phyloP scores from a whole-genome alignment of 2,888 invertebrate genomes.

The Axea sp. region DNA sequence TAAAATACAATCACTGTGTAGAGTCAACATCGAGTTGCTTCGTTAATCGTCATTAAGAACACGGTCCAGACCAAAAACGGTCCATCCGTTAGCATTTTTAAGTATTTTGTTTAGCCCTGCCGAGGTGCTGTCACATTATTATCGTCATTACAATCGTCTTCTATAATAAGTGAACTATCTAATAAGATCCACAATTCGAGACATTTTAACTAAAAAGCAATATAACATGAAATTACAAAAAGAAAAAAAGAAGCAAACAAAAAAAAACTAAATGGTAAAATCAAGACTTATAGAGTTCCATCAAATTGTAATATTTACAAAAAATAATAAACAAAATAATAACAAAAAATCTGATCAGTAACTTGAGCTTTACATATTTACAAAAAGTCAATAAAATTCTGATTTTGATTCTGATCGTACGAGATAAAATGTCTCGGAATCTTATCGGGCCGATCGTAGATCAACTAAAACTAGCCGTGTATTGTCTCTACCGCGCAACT shows the following conservation, averaged over 20 bases:
- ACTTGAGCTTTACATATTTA: slow-evolving; percentile 10
- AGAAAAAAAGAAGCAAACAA: neutral
- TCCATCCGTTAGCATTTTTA: slow-evolving; percentile 54
- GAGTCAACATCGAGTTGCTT: slow-evolving; percentile 61
- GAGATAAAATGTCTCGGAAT: slow-evolving; percentile 37
- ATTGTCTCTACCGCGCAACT: slow-evolving; percentile 63
- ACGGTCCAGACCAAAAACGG: slow-evolving; percentile 46
- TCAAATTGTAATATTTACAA: too few relatives aligned
- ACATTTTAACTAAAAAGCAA: slow-evolving; percentile 25
- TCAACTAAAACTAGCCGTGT: slow-evolving; percentile 67
- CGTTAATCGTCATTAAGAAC: slow-evolving; percentile 61
- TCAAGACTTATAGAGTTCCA: too few relatives aligned
- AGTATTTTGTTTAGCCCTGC: slow-evolving; percentile 67
- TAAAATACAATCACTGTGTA: slow-evolving; percentile 60
- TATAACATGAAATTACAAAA: slow-evolving; percentile 18
- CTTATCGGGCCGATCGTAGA: slow-evolving; percentile 24
- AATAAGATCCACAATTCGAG: slow-evolving; percentile 30
- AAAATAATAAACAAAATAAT: too few relatives aligned
- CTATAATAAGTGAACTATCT: slow-evolving; percentile 37
- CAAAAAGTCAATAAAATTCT: slow-evolving; percentile 6
- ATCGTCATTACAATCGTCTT: slow-evolving; percentile 33
- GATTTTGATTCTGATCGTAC: slow-evolving; percentile 9
- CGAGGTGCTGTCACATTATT: slow-evolving; percentile 53
- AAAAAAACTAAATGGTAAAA: too few relatives aligned
- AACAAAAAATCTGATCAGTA: too few relatives aligned